Conservation (phyloP, 2,113 vertebrate species). For the Eretmochelys imbricata region DNA sequence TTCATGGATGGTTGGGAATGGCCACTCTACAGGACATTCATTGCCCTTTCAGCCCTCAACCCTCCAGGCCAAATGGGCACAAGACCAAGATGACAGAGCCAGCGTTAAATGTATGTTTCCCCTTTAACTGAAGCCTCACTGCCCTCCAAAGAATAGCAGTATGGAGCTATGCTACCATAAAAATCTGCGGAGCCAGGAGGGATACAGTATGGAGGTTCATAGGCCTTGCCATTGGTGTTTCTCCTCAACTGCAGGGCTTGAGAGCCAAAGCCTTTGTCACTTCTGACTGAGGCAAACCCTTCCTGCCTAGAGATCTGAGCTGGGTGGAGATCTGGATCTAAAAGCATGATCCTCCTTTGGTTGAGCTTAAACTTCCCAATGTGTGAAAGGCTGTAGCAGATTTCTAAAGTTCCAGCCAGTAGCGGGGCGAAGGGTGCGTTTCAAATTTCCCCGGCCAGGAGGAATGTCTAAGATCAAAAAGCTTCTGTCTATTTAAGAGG, state of each 20-base stretch:
- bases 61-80: not conserved
- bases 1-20: not conserved
- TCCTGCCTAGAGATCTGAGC: not conserved
- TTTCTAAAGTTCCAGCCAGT: not conserved
- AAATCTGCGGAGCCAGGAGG: not conserved
- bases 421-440: not conserved
- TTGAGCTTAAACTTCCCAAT: not conserved
- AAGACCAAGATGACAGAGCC: not conserved
- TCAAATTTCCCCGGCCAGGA: not conserved
- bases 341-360: not conserved
- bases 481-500: not conserved
- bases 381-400: not conserved
- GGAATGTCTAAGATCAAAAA: not conserved
- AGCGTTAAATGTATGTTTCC: not conserved
- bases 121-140: not conserved
- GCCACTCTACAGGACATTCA: not conserved
- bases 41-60: not conserved
- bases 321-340: fast-evolving
- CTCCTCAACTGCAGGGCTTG: not conserved
- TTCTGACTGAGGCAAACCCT: not conserved
- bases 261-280: not conserved
- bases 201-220: not conserved
- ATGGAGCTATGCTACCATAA: not conserved
- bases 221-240: not conserved
- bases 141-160: not conserved